phyloP scores from a whole-genome alignment of 2,797 vertebrate species.

The Australoheros facetus region DNA sequence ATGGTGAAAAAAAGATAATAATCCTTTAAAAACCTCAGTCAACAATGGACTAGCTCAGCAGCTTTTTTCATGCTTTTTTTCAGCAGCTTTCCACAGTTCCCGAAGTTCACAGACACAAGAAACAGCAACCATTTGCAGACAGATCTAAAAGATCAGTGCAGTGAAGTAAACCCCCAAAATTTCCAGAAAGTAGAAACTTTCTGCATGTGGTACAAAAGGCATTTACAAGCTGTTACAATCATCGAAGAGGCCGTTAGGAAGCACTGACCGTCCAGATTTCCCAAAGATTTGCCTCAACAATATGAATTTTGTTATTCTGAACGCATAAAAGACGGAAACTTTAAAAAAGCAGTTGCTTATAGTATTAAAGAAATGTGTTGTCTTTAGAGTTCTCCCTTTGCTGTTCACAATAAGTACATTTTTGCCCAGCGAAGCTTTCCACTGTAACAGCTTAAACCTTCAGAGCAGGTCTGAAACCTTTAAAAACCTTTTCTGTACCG shows the following conservation, averaged over 20 bases:
- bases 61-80: not conserved
- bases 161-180: not conserved
- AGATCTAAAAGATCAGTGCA: not conserved
- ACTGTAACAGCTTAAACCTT: not conserved
- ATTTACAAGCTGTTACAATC: no score
- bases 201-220: not conserved
- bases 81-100: not conserved
- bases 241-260: not conserved
- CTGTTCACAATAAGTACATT: no score
- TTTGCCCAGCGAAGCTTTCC: no score
- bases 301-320: not conserved
- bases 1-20: not conserved
- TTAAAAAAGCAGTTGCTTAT: not conserved
- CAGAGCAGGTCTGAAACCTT: not conserved
- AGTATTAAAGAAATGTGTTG: not conserved
- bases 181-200: not conserved
- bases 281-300: not conserved
- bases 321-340: not conserved
- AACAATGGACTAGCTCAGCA: not conserved
- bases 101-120: not conserved
- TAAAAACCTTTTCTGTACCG: rapidly evolving
- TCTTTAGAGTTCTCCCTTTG: not conserved
- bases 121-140: no score
- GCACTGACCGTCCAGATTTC: not conserved
- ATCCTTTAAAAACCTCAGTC: not conserved